These are phyloP conservation scores for Tetragonula clypearis DNA, from an alignment of 1,140 invertebrate species.

Conservation along the genomic window DNA sequence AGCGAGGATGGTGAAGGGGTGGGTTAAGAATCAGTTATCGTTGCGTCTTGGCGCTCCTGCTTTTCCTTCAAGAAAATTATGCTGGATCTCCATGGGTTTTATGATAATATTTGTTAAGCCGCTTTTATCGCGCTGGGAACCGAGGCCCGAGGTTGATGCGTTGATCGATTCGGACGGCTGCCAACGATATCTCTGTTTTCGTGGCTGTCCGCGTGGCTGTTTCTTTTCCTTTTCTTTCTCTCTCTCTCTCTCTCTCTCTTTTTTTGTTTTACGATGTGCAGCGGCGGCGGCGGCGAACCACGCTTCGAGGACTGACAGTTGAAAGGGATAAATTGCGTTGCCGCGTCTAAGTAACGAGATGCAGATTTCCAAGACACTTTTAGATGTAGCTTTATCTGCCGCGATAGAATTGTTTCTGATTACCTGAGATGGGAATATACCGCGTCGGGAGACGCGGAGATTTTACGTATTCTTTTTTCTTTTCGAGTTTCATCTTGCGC, in stretches of 20 bases:
- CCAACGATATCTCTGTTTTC: neutral
- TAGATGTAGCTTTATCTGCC: neutral
- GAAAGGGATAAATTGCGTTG: neutral
- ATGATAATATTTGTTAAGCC: conserved; percentile 28
- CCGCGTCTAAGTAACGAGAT: neutral
- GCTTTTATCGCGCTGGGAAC: neutral
- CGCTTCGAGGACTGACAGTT: neutral
- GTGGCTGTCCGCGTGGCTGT: neutral
- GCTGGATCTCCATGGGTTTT: neutral
- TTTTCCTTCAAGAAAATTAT: conserved; percentile 1
- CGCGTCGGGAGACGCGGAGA: neutral
- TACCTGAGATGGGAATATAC: neutral
- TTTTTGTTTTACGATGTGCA: neutral
- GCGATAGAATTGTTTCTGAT: neutral
- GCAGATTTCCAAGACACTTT: neutral
- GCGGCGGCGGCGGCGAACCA: neutral
- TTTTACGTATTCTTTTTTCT: neutral
- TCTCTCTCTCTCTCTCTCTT: neutral
- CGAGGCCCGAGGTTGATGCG: neutral
- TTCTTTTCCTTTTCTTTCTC: neutral
- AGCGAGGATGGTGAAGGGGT: too few species aligned
- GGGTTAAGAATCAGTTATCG: neutral
- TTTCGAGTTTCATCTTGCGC: neutral
- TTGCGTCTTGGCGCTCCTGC: neutral
- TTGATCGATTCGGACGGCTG: neutral